These are phyloP conservation scores for Platyrinchus mystaceus DNA, from an alignment of 2,797 vertebrate genomes.

Conservation along the genomic window DNA sequence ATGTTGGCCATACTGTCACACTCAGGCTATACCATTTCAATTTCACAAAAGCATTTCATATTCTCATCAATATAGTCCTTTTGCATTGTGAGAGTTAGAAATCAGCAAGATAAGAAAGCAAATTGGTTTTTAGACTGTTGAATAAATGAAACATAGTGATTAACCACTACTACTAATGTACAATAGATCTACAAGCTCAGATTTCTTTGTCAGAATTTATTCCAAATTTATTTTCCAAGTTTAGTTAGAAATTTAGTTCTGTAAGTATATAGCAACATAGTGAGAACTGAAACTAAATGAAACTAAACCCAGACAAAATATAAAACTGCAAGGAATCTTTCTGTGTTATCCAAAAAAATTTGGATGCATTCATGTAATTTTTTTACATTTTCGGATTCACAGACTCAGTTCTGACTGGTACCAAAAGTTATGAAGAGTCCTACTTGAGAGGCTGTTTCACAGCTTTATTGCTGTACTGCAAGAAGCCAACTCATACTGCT, in stretches of 20 bases:
- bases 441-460: background rate
- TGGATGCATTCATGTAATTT: background rate
- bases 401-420: background rate
- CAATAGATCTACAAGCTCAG: background rate
- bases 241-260: background rate
- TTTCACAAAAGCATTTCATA: background rate
- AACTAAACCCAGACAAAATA: background rate
- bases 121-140: background rate
- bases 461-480: background rate
- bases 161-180: background rate
- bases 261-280: background rate
- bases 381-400: background rate
- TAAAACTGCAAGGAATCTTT: background rate
- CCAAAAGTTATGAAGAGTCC: background rate
- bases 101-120: background rate
- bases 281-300: background rate
- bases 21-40: background rate
- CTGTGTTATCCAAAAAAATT: background rate
- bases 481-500: background rate
- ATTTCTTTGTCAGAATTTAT: background rate
- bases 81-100: background rate
- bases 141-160: background rate
- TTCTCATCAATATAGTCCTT: background rate
- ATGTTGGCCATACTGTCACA: background rate
- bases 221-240: background rate